These are phyloP conservation scores for Agriopis aurantiaria DNA, from an alignment of 2,888 invertebrate genomes.

Conservation along the genomic window DNA sequence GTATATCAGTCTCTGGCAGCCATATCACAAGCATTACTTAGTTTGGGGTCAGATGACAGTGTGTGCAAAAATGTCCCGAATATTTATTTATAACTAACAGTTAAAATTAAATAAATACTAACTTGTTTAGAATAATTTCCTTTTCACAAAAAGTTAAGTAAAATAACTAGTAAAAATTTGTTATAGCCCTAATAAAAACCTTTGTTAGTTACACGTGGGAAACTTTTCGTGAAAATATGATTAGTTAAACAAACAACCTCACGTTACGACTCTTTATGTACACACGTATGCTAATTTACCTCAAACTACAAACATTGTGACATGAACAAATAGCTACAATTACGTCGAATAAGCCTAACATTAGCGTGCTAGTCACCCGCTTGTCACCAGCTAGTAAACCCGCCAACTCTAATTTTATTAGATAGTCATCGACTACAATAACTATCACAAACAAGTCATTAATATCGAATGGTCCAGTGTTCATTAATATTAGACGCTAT, in stretches of 20 bases:
- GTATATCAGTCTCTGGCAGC: too few species aligned
- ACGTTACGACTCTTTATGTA: neutral
- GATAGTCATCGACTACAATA: slow-evolving; percentile 30
- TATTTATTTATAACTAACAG: too few species aligned
- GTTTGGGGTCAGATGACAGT: too few species aligned
- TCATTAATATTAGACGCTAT: slow-evolving; percentile 33
- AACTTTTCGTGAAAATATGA: too few species aligned
- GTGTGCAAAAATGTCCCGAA: too few species aligned
- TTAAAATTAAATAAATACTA: too few species aligned
- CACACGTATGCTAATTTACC: slow-evolving; percentile 4
- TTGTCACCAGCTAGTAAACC: slow-evolving; percentile 8
- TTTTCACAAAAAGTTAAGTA: too few species aligned
- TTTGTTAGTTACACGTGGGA: too few species aligned
- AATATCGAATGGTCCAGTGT: slow-evolving; percentile 31
- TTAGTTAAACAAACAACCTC: neutral
- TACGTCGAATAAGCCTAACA: slow-evolving; percentile 7
- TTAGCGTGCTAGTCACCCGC: slow-evolving; percentile 2
- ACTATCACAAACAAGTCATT: slow-evolving; percentile 35
- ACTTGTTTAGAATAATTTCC: too few species aligned
- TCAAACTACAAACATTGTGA: slow-evolving; percentile 13
- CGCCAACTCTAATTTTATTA: slow-evolving; percentile 33
- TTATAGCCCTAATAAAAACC: too few species aligned
- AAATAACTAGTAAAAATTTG: too few species aligned
- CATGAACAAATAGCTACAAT: slow-evolving; percentile 15
- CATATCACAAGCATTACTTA: too few species aligned